Conservation (phyloP, 2,888 invertebrate species). For the Dryocosmus kuriphilus region DNA sequence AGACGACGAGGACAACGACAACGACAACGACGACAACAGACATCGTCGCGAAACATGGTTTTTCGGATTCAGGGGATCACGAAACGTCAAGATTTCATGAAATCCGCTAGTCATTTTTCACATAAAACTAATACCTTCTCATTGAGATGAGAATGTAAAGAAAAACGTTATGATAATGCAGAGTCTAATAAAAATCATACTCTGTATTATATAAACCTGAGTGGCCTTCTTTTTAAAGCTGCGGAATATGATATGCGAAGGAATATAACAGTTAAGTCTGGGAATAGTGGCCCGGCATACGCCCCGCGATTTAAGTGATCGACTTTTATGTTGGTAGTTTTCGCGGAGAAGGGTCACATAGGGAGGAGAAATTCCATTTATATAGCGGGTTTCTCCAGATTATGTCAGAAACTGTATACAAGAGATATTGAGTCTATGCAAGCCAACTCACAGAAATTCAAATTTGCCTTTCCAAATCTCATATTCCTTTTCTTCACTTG, state of each 20-base stretch:
- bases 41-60: too few species aligned
- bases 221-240: not conserved
- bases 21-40: too few species aligned
- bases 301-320: slow-evolving; percentile 75
- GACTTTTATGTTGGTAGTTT: slow-evolving; percentile 76
- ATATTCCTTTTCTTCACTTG: too few species aligned
- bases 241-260: not conserved
- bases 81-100: too few species aligned
- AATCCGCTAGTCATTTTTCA: too few species aligned
- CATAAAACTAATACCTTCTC: too few species aligned
- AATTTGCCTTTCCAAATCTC: too few species aligned
- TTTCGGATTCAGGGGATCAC: too few species aligned
- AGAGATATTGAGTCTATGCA: slow-evolving; percentile 76
- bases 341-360: slow-evolving; percentile 69
- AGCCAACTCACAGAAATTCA: slow-evolving; percentile 38
- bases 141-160: too few species aligned
- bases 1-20: too few species aligned
- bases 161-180: too few species aligned
- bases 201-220: not conserved
- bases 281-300: slow-evolving; percentile 66
- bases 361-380: slow-evolving; percentile 70
- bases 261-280: not conserved
- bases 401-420: slow-evolving; percentile 75
- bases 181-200: not conserved
- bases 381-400: slow-evolving; percentile 73